A percentile compares a stretch with the other conserved stretches of the same genome.
Evolutionary conservation across 2,888 invertebrate species (phyloP).

Genomic region (Tachystola acroxantha): DNA sequence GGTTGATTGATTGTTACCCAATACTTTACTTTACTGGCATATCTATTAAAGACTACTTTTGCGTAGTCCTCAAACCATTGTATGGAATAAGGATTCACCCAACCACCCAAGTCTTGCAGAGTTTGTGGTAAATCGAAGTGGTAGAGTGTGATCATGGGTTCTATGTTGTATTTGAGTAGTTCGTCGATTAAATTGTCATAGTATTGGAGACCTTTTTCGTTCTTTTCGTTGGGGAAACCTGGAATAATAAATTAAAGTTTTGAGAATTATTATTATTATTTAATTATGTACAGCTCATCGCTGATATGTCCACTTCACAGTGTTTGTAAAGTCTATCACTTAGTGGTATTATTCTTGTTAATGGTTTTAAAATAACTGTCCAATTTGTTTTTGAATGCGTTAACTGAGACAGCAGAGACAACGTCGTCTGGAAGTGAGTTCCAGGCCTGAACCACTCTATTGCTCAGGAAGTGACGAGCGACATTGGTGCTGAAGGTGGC

Average conservation of each 20-base stretch:
- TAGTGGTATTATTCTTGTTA: too few relatives aligned
- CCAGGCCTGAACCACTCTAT: too few relatives aligned
- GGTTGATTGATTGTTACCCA: constrained; percentile 83
- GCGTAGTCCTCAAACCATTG: constrained; percentile 73
- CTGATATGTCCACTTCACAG: too few relatives aligned
- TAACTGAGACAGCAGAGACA: too few relatives aligned
- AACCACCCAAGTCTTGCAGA: constrained; percentile 54
- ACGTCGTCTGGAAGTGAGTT: too few relatives aligned
- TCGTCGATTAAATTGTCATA: constrained; percentile 78
- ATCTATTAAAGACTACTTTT: constrained; percentile 39
- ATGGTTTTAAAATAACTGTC: too few relatives aligned
- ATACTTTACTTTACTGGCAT: constrained; percentile 63
- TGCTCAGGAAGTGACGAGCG: too few relatives aligned
- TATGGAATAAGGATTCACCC: constrained; percentile 36
- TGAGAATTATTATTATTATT: too few relatives aligned
- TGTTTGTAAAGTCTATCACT: too few relatives aligned
- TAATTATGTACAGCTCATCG: too few relatives aligned
- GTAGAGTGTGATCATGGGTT: constrained; percentile 52
- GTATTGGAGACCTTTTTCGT: constrained; percentile 60
- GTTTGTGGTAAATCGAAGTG: constrained; percentile 55
- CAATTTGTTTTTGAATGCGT: too few relatives aligned
- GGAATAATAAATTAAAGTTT: constrained; percentile 16
- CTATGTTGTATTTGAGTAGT: constrained; percentile 43
- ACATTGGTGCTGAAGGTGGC: too few relatives aligned
- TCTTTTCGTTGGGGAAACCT: constrained; percentile 50